Base-by-base conservation (phyloP, 2,888 invertebrate genomes). In the Drosophila glabriapex region DNA sequence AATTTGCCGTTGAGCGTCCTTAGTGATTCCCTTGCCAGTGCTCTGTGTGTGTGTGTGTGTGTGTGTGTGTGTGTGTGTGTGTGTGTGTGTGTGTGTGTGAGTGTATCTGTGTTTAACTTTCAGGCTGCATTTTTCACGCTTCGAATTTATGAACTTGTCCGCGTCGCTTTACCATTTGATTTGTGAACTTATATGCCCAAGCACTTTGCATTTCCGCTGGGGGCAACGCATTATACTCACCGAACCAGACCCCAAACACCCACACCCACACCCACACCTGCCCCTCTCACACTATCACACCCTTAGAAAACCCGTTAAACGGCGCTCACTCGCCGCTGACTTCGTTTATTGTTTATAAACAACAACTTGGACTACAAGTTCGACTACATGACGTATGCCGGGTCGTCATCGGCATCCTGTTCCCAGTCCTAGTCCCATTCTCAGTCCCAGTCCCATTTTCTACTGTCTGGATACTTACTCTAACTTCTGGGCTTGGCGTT, bases 321-420 rank as follows among this genome's bases (percentile, higher is more conserved):
- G 74, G 78, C 66, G 68, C 58, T 64, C 64, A 67, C 43, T 68
- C 55, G 65, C 59, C 64, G 46, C 58, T 62, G 58, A 76, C 70
- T 80, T 89, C 85, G 90, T 90, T 90, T 90, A 90, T 82, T 91
- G 91, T 90, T 87, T 90, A 90, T 90, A 90, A 90, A 90, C 90
- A 89, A 91, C 82, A 85, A 76, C 80, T 79, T 76, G 49, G 61
- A 69, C 70, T 76, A 79, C 76, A 82, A 75, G 74, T 73, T 76
- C 59, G 75, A 64, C 70, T 70, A 46, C 64, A 71, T 86, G 90
- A 85, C 85, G 83, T 83, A 88, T 78, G 83, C 85, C 76, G 74
- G 85, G 77, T 75, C 87, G 76, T 73, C 65, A 68, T 68, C 70
- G 67, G 69, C 64, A 64, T 73, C 69, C 55, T 63, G 65, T 76